phyloP scores from a whole-genome alignment of 2,888 invertebrate genomes.

The Macaria notata region DNA sequence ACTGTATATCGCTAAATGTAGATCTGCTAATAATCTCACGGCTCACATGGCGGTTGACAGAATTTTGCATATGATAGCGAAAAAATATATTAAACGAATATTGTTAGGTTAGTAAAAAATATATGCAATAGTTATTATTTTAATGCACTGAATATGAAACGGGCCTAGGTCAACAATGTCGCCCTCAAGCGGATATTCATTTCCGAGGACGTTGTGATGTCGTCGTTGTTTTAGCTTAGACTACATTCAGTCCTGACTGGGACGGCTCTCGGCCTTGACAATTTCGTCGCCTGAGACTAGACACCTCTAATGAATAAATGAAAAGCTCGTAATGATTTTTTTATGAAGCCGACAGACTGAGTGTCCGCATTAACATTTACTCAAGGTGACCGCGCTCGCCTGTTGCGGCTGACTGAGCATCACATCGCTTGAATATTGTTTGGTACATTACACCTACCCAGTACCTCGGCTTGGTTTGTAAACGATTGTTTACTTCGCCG shows the following conservation, averaged over 20 bases:
- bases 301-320: conserved; percentile 54
- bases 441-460: conserved; percentile 48
- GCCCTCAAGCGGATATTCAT: conserved; percentile 13
- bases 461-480: conserved; percentile 51
- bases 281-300: conserved; percentile 45
- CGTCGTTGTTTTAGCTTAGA: conserved; percentile 4
- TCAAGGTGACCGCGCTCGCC: conserved; percentile 76
- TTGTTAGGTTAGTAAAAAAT: too few species aligned
- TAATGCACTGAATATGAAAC: conserved; percentile 2
- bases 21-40: conserved; percentile 5
- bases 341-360: conserved; percentile 58
- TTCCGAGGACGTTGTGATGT: conserved; percentile 10
- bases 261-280: conserved; percentile 43
- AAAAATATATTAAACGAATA: too few species aligned
- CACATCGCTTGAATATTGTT: conserved; percentile 64
- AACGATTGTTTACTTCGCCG: conserved; percentile 37
- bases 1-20: conserved; percentile 5
- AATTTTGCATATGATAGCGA: too few species aligned
- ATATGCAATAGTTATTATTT: too few species aligned
- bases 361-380: conserved; percentile 76
- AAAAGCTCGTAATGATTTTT: conserved; percentile 63
- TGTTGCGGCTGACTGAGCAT: conserved; percentile 77
- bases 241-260: conserved; percentile 13
- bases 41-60: background rate
- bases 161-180: conserved; percentile 13